A percentile compares a stretch with the other conserved stretches of the same genome.
phyloP scores from a whole-genome alignment of 1,140 invertebrate genomes.

The Nasonia vitripennis region DNA sequence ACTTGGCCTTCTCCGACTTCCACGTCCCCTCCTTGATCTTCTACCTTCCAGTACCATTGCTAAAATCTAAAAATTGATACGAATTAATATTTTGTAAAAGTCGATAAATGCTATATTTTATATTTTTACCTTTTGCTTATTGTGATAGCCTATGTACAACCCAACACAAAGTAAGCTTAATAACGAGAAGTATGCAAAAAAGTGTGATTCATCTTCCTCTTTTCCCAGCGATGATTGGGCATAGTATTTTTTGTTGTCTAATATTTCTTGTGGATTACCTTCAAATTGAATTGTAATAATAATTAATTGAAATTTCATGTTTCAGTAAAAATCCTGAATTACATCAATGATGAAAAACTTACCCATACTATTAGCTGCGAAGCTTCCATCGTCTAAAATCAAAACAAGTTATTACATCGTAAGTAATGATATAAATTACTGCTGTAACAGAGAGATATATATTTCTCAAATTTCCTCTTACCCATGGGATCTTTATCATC shows the following conservation, averaged over 20 bases:
- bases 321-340: background rate
- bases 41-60: conserved; percentile 78
- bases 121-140: conserved; percentile 80
- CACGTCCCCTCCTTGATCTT: conserved; percentile 70
- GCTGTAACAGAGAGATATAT: background rate
- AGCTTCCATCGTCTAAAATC: background rate
- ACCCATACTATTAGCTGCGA: background rate
- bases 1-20: conserved; percentile 74
- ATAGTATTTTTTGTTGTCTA: conserved; percentile 1
- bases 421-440: background rate
- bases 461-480: background rate
- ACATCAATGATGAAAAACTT: background rate
- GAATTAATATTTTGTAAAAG: conserved; percentile 24
- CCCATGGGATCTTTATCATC: background rate
- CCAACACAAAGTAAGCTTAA: conserved; percentile 77
- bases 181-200: conserved; percentile 76
- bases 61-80: conserved; percentile 71
- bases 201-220: conserved; percentile 47
- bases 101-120: conserved; percentile 12
- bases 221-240: background rate
- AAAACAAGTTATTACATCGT: background rate
- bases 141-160: conserved; percentile 80
- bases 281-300: background rate
- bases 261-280: background rate
- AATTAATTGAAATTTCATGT: background rate